A percentile compares a stretch with the other conserved stretches of the same genome.
phyloP scores from a whole-genome alignment of 2,888 invertebrate species.

The Abrostola tripartita region DNA sequence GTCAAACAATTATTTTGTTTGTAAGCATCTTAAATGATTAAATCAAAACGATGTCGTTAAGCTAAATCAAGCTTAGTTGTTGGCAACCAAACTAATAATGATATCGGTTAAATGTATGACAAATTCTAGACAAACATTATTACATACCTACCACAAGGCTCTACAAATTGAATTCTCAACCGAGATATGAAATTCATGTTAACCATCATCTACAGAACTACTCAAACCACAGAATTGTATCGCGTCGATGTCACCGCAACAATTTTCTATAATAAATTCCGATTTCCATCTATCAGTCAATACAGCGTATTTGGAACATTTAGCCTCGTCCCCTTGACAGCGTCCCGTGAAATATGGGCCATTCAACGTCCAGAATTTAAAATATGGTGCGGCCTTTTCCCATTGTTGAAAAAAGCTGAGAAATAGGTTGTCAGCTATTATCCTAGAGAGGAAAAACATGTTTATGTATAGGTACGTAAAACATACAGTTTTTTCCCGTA shows the following conservation, averaged over 20 bases:
- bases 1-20: too few species aligned
- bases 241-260: not conserved
- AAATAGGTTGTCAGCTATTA: slow-evolving; percentile 11
- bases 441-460: not conserved
- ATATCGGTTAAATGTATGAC: too few species aligned
- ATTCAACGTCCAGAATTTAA: slow-evolving; percentile 43
- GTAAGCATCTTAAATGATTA: too few species aligned
- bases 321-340: slow-evolving; percentile 30
- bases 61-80: too few species aligned
- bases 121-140: too few species aligned
- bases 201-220: not conserved
- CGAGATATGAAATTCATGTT: not conserved
- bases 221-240: not conserved
- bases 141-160: too few species aligned
- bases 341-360: slow-evolving; percentile 37
- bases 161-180: too few species aligned
- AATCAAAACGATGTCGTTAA: too few species aligned
- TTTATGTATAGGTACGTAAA: not conserved
- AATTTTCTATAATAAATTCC: slow-evolving; percentile 30
- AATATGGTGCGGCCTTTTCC: slow-evolving; percentile 22
- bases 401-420: slow-evolving; percentile 23
- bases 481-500: too few species aligned
- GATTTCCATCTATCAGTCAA: slow-evolving; percentile 35
- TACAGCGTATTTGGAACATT: slow-evolving; percentile 24
- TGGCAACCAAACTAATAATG: too few species aligned